These are phyloP conservation scores for Diploptera punctata DNA, from an alignment of 2,888 invertebrate species.

Conservation along the genomic window DNA sequence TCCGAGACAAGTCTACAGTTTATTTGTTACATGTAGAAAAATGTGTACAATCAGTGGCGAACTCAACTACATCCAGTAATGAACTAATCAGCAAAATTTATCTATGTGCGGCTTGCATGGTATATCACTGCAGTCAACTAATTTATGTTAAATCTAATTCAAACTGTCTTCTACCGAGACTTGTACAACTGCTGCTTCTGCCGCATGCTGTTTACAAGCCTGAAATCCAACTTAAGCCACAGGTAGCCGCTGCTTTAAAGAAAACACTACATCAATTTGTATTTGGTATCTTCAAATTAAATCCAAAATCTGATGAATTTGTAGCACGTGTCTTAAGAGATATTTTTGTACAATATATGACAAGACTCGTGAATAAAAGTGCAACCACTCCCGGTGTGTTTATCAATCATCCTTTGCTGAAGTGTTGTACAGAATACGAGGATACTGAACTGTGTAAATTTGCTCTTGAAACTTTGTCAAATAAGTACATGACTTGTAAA, in stretches of 20 bases:
- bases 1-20: slow-evolving; percentile 23
- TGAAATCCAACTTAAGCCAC: slow-evolving; percentile 49
- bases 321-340: slow-evolving; percentile 58
- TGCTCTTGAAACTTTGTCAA: background rate
- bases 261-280: slow-evolving; percentile 61
- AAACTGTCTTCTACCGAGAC: slow-evolving; percentile 29
- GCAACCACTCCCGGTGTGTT: background rate
- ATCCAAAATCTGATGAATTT: slow-evolving; percentile 57
- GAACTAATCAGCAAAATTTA: slow-evolving; percentile 33
- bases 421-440: background rate
- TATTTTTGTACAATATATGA: slow-evolving; percentile 52
- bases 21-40: slow-evolving; percentile 34
- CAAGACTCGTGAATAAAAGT: background rate
- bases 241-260: slow-evolving; percentile 57
- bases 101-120: slow-evolving; percentile 22
- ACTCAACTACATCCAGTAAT: slow-evolving; percentile 4
- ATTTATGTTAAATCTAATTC: slow-evolving; percentile 37
- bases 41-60: slow-evolving; percentile 20
- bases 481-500: slow-evolving; percentile 12
- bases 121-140: slow-evolving; percentile 33
- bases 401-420: slow-evolving; percentile 7
- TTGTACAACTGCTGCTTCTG: slow-evolving; percentile 29
- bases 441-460: background rate
- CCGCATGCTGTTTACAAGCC: slow-evolving; percentile 35
- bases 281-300: slow-evolving; percentile 59